Base-by-base conservation (phyloP, 1,140 invertebrate species). In the Apis florea region DNA sequence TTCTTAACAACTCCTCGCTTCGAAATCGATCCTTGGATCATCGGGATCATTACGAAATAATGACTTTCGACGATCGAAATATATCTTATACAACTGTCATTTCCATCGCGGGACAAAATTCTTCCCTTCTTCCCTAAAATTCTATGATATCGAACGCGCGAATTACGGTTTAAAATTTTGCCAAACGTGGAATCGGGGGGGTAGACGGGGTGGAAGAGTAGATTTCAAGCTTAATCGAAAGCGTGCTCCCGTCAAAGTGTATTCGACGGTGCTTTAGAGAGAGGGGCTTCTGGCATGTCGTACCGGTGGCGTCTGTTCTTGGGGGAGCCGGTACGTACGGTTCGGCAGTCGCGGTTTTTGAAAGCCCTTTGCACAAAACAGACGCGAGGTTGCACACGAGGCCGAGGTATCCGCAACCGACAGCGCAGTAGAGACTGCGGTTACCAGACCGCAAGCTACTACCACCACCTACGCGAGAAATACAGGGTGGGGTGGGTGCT, bases 391-490 rank as follows among this genome's bases (percentile, higher is more conserved):
- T 80, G 88, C 87, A 88, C 87, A 87, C 85, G 89, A 89, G 84
- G 86, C 82, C 85, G 78, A 81, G 88, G 88, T 85, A 90, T 91
- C 86, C 89, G 86, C 89, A 91, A 92, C 89, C 90, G 86, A 90
- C 85, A 88, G 90, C 87, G 89, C 88, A 92, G 90, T 90, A 91
- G 88, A 92, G 88, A 92, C 90, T 92, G 91, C 82, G 91, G 91
- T 91, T 93, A 89, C 82, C 66, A 89, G 89, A 92, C 92, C 92
- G 73, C 92, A 93, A 93, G 90, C 91, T 92, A 89, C 90, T 93
- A 90, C 89, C 84, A 90, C 89, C 84, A 83, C 76, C 82, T 89
- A 90, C 85, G 85, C 79, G 86, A 89, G 58, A 76, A 78, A 83
- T 82, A 84, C 71, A 70, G 75, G 31, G 63, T 75, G 66, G 74